Conservation (phyloP, 2,113 vertebrate species). For the Chelonoidis abingdonii region DNA sequence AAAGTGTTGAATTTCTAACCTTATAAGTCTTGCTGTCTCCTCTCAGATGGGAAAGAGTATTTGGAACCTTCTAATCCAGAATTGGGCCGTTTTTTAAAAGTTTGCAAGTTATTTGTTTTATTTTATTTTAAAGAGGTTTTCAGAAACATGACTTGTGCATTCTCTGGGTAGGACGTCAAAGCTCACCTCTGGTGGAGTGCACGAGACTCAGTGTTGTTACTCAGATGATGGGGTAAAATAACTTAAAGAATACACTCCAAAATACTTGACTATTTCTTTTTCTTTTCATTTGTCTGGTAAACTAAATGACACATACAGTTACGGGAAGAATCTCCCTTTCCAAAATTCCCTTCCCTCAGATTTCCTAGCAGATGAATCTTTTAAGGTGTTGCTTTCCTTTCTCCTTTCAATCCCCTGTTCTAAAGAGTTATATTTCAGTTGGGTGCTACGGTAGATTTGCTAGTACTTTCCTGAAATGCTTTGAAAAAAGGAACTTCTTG, state of each 20-base stretch:
- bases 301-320: not conserved
- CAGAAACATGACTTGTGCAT: not conserved
- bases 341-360: not conserved
- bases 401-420: not conserved
- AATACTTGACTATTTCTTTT: not conserved
- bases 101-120: not conserved
- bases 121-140: not conserved
- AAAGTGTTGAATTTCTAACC: not conserved
- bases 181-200: not conserved
- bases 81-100: not conserved
- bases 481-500: constrained; percentile 7
- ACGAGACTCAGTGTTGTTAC: not conserved
- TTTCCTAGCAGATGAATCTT: not conserved
- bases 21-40: not conserved
- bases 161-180: not conserved
- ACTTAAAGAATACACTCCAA: not conserved
- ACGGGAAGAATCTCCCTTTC: not conserved
- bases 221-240: not conserved
- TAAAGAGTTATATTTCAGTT: not conserved
- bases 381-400: not conserved
- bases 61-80: not conserved
- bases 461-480: not conserved
- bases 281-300: not conserved
- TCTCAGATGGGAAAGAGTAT: not conserved
- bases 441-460: not conserved